Evolutionary conservation across 2,888 invertebrate genomes (phyloP).

Genomic region (Nephrotoma appendiculata): DNA sequence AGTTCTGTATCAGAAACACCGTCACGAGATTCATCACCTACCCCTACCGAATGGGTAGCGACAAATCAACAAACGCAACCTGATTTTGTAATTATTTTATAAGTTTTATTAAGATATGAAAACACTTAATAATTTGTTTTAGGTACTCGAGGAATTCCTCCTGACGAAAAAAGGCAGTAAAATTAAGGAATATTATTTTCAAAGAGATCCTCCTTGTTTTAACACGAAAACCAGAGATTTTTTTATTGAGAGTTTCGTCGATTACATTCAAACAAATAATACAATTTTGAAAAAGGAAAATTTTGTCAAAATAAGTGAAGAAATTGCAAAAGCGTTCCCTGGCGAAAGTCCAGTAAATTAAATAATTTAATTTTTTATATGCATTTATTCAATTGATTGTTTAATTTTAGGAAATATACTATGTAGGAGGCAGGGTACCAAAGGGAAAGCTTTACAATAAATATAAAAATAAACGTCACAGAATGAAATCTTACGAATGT

Average conservation of each 20-base stretch:
- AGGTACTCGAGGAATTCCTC: neutral
- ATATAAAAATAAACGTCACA: neutral
- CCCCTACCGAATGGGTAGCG: neutral
- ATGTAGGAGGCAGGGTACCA: neutral
- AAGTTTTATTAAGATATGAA: neutral
- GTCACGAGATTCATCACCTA: neutral
- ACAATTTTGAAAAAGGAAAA: neutral
- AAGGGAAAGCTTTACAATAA: neutral
- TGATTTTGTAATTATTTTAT: neutral
- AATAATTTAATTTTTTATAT: neutral
- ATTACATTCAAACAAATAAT: neutral
- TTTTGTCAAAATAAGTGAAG: neutral
- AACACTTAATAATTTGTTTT: neutral
- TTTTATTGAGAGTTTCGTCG: neutral
- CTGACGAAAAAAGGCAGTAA: neutral
- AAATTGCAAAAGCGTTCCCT: neutral
- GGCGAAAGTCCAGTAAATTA: neutral
- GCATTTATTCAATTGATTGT: too few relatives aligned
- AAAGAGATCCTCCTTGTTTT: neutral
- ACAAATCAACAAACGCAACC: neutral
- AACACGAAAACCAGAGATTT: neutral
- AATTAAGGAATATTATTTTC: neutral
- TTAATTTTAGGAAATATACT: neutral
- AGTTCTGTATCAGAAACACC: neutral
- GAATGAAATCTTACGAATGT: neutral